A percentile compares a stretch with the other conserved stretches of the same genome.
Conservation (phyloP, 2,797 vertebrate species). For the Takifugu ocellatus region DNA sequence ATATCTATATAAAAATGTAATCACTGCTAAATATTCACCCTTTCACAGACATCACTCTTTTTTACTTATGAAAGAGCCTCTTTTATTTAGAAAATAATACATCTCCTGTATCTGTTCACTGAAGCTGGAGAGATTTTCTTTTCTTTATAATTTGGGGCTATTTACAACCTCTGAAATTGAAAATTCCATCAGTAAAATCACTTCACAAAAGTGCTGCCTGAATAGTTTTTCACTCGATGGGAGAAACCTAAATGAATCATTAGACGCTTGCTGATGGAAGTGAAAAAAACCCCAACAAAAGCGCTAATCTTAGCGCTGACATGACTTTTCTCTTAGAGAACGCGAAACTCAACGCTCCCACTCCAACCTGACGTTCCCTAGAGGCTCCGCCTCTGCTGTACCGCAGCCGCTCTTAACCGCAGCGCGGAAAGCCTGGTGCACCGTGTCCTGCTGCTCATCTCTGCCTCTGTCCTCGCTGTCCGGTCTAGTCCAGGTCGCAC, state of each 20-base stretch:
- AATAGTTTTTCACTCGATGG: not conserved
- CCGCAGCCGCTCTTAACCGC: too few relatives aligned
- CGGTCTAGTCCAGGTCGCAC: slow-evolving; percentile 53
- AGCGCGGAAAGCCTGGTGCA: too few relatives aligned
- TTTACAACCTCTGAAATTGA: not conserved
- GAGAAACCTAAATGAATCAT: slow-evolving; percentile 15
- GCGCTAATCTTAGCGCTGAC: not conserved
- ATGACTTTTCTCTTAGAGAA: slow-evolving; percentile 1
- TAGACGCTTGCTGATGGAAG: not conserved
- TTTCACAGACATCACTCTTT: not conserved
- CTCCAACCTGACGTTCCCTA: too few relatives aligned
- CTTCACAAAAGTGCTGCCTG: not conserved
- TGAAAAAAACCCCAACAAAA: not conserved
- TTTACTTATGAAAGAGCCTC: not conserved
- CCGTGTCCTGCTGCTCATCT: slow-evolving; percentile 51
- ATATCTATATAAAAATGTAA: not conserved
- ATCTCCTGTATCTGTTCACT: not conserved
- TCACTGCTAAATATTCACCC: not conserved
- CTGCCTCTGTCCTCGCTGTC: slow-evolving; percentile 57
- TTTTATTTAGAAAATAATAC: not conserved
- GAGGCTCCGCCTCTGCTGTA: too few relatives aligned
- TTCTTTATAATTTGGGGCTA: slow-evolving; percentile 5
- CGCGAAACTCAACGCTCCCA: too few relatives aligned
- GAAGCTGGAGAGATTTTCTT: not conserved
- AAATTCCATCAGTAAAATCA: not conserved